These are phyloP conservation scores for Drosophila nasuta DNA, from an alignment of 1,140 invertebrate species.

Conservation along the genomic window DNA sequence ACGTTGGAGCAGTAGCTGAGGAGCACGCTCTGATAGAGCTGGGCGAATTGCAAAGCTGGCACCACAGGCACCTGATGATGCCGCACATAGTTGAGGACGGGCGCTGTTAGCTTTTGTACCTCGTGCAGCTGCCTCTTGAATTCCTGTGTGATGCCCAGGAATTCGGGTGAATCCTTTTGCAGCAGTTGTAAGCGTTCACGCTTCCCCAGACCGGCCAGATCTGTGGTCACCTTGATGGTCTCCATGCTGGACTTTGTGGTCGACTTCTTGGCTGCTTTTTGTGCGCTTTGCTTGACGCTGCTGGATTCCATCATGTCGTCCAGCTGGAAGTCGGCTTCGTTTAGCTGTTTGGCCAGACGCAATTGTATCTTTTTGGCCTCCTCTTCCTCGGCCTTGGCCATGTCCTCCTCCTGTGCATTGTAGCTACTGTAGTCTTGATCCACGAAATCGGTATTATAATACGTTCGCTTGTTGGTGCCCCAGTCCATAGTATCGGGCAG, in stretches of 20 bases:
- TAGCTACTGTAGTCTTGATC: constrained; percentile 93
- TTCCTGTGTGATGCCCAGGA: constrained; percentile 90
- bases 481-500: constrained; percentile 93
- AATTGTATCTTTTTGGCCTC: constrained; percentile 94
- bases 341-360: constrained; percentile 90
- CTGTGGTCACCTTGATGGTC: constrained; percentile 84
- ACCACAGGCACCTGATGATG: constrained; percentile 84
- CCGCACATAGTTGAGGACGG: constrained; percentile 88
- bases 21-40: constrained; percentile 89
- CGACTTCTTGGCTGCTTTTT: constrained; percentile 84
- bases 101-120: constrained; percentile 87
- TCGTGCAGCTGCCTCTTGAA: constrained; percentile 90
- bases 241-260: constrained; percentile 84
- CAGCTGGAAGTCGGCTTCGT: constrained; percentile 92
- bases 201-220: constrained; percentile 90
- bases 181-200: constrained; percentile 91
- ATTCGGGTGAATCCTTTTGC: constrained; percentile 94
- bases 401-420: constrained; percentile 89
- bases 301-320: constrained; percentile 84
- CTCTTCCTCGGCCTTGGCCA: constrained; percentile 92
- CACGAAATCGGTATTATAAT: constrained; percentile 94
- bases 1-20: constrained; percentile 95
- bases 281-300: constrained; percentile 42
- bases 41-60: constrained; percentile 87
- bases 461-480: constrained; percentile 92